Percentiles rank a stretch among this genome's conserved stretches.
phyloP scores from a whole-genome alignment of 2,113 vertebrate genomes.

The Ctenodactylus gundi region DNA sequence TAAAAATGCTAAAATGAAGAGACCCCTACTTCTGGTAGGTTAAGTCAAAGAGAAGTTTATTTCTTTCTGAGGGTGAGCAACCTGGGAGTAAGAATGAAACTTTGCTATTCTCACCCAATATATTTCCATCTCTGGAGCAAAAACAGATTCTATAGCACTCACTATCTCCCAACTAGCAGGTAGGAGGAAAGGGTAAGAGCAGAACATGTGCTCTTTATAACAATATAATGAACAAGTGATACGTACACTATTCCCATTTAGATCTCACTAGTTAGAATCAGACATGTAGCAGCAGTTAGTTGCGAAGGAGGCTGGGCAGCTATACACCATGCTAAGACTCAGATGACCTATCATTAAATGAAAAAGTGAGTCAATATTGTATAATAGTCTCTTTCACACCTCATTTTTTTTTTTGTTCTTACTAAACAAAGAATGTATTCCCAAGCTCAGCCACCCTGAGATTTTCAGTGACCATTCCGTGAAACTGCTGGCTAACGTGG shows the following conservation, averaged over 20 bases:
- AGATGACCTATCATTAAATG: neutral
- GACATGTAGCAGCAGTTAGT: neutral
- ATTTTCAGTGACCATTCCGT: neutral
- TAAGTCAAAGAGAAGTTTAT: neutral
- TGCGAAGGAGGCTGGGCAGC: neutral
- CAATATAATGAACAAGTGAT: neutral
- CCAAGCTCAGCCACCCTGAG: neutral
- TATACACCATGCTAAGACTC: neutral
- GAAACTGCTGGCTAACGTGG: neutral
- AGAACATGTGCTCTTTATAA: neutral
- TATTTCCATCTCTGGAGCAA: neutral
- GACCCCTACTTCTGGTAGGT: neutral
- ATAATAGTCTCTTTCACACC: neutral
- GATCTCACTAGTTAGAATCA: neutral
- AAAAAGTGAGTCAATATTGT: neutral
- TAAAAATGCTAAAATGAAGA: neutral
- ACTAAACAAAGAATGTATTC: conserved; percentile 1
- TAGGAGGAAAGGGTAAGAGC: neutral
- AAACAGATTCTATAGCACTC: neutral
- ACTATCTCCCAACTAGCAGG: neutral
- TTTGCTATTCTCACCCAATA: neutral
- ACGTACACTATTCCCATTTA: neutral
- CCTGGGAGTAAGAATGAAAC: neutral
- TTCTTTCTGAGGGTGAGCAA: neutral
- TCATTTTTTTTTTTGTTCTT: neutral